Conservation (phyloP, 2,888 invertebrate species). For the Spicauda simplicius region DNA sequence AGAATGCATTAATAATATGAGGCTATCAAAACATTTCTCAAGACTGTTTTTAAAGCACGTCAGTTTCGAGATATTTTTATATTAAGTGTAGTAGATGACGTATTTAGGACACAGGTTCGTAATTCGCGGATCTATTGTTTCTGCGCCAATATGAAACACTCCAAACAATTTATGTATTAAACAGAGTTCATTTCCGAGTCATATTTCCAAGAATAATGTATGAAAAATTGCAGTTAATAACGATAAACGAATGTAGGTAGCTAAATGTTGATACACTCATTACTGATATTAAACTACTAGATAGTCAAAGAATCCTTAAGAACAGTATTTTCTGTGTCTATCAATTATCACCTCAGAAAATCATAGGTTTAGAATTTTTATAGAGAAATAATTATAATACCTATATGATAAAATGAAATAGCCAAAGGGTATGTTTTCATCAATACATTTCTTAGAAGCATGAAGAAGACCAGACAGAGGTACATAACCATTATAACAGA, state of each 20-base stretch:
- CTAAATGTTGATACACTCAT: no score
- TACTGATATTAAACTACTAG: no score
- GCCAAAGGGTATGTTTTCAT: no score
- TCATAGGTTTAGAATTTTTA: no score
- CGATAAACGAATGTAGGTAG: not conserved
- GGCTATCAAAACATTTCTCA: not conserved
- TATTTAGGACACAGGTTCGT: not conserved
- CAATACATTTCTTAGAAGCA: no score
- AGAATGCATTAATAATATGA: not conserved
- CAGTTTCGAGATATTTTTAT: slow-evolving; percentile 1
- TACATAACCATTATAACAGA: no score
- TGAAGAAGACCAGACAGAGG: no score
- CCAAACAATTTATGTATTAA: not conserved
- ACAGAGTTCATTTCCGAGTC: not conserved
- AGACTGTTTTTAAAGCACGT: slow-evolving; percentile 1
- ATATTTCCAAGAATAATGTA: not conserved
- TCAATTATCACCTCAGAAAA: no score
- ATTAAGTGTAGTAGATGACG: not conserved
- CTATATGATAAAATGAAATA: no score
- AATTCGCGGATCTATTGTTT: slow-evolving; percentile 1
- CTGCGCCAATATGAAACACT: not conserved
- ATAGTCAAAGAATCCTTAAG: no score
- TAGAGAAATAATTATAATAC: no score
- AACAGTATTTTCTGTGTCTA: no score
- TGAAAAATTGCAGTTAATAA: not conserved